These are phyloP conservation scores for Dasysyrphus tricinctus DNA, from an alignment of 2,888 invertebrate genomes.

Conservation along the genomic window DNA sequence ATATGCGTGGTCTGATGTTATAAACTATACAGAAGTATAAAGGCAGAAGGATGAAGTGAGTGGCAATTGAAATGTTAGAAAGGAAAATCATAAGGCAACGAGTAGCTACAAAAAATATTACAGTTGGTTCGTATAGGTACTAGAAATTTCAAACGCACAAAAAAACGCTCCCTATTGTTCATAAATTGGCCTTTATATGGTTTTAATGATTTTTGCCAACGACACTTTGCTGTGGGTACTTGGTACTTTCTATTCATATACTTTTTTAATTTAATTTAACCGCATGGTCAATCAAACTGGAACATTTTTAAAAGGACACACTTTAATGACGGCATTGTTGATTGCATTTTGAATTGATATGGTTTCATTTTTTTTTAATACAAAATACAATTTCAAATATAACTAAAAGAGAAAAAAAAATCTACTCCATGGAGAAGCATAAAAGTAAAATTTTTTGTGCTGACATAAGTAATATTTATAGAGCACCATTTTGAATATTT, in stretches of 20 bases:
- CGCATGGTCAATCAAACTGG: neutral
- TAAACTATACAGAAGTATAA: conserved; percentile 2
- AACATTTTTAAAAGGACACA: neutral
- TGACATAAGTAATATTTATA: no score
- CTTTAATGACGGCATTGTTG: no score
- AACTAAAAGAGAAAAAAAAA: no score
- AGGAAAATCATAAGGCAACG: neutral
- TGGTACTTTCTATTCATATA: neutral
- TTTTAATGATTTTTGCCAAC: neutral
- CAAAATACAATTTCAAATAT: no score
- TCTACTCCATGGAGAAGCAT: no score
- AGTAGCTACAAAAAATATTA: neutral
- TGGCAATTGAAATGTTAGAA: neutral
- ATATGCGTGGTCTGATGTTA: conserved; percentile 16
- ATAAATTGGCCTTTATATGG: neutral
- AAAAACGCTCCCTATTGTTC: neutral
- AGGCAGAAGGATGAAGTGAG: neutral
- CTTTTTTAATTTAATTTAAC: neutral
- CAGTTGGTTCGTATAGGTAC: neutral
- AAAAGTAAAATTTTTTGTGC: no score
- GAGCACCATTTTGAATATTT: no score
- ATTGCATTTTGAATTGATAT: no score
- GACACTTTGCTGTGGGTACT: neutral
- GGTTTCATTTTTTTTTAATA: no score
- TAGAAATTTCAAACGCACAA: neutral